Evolutionary conservation across 2,888 invertebrate genomes (phyloP).

Genomic region (Drosophila colorata): DNA sequence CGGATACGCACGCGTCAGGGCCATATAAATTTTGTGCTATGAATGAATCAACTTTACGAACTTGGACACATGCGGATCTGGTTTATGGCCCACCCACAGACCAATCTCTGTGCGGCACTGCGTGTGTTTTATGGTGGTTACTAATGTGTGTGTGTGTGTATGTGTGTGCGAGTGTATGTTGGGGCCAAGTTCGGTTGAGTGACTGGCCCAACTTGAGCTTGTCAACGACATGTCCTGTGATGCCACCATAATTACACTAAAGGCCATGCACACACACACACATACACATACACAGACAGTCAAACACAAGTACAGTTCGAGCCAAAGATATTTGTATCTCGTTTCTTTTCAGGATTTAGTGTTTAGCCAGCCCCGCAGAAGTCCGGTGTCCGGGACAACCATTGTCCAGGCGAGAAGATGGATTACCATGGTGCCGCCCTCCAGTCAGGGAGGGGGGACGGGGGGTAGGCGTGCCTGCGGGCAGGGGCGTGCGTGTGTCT

Average conservation of each 20-base stretch:
- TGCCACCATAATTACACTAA: slow-evolving; percentile 75
- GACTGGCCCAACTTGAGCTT: slow-evolving; percentile 70
- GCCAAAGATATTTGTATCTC: slow-evolving; percentile 73
- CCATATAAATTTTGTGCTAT: slow-evolving; percentile 76
- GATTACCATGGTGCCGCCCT: slow-evolving; percentile 61
- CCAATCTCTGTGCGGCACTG: slow-evolving; percentile 35
- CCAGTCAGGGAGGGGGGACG: neutral
- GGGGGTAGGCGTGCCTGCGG: too few species aligned
- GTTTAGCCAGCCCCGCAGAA: slow-evolving; percentile 39
- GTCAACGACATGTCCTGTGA: slow-evolving; percentile 69
- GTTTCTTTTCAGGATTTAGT: slow-evolving; percentile 70
- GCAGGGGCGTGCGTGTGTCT: slow-evolving; percentile 58
- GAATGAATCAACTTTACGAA: slow-evolving; percentile 80
- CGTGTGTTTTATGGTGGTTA: slow-evolving; percentile 44
- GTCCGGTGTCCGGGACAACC: slow-evolving; percentile 63
- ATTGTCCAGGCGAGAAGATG: slow-evolving; percentile 74
- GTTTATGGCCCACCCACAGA: slow-evolving; percentile 65
- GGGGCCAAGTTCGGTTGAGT: slow-evolving; percentile 58
- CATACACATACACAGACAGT: slow-evolving; percentile 1
- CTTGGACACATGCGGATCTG: slow-evolving; percentile 71
- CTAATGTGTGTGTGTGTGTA: slow-evolving; percentile 26
- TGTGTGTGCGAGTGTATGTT: slow-evolving; percentile 37
- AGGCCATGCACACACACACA: slow-evolving; percentile 35
- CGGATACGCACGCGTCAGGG: slow-evolving; percentile 53
- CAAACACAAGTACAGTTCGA: slow-evolving; percentile 11